These are phyloP conservation scores for Trissonchulus latispiculum DNA, from an alignment of 2,888 invertebrate genomes.

Conservation along the genomic window DNA sequence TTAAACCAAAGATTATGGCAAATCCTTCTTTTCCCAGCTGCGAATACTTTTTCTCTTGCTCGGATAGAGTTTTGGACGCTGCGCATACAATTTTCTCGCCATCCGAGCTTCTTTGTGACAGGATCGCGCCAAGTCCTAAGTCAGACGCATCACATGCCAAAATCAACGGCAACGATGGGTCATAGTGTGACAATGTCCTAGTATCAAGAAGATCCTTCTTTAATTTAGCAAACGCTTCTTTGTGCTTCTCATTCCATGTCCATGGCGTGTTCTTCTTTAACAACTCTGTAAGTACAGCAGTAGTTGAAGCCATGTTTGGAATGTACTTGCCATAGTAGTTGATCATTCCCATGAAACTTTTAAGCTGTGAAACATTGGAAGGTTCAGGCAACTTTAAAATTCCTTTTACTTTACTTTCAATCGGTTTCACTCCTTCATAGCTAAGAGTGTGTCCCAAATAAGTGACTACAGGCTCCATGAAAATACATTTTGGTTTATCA, in stretches of 20 bases:
- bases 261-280: not conserved
- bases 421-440: not conserved
- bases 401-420: not conserved
- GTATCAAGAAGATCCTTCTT: not conserved
- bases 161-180: not conserved
- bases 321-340: not conserved
- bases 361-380: not conserved
- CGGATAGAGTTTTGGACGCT: not conserved
- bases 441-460: not conserved
- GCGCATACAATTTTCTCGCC: not conserved
- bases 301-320: not conserved
- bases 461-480: not conserved
- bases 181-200: not conserved
- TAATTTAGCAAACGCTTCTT: not conserved
- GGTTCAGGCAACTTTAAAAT: not conserved
- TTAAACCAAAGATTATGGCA: not conserved
- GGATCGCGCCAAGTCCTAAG: not conserved
- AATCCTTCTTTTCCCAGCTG: not conserved
- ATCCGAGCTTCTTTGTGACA: not conserved
- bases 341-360: slow-evolving; percentile 1
- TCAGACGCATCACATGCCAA: slow-evolving; percentile 5
- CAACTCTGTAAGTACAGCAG: not conserved
- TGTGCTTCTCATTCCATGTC: not conserved
- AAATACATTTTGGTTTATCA: not conserved
- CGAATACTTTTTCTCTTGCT: not conserved